Conservation (phyloP, 2,888 invertebrate species). For the Melanargia galathea region DNA sequence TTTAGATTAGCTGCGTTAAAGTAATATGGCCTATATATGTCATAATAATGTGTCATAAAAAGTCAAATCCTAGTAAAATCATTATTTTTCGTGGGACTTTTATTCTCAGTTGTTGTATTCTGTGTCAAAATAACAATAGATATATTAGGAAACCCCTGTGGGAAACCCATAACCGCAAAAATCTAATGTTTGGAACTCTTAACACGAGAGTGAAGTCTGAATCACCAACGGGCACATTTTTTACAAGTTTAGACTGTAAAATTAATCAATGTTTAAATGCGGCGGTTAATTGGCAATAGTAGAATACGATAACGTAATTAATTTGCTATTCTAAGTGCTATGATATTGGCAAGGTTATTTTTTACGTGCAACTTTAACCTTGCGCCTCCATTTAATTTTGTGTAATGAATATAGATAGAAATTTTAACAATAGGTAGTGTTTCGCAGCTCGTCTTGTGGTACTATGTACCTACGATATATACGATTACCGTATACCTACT, state of each 20-base stretch:
- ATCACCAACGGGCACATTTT: slow-evolving; percentile 3
- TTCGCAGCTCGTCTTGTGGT: no score
- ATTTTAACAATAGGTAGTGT: neutral
- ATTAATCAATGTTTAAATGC: slow-evolving; percentile 24
- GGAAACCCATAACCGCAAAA: neutral
- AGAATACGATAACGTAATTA: slow-evolving; percentile 28
- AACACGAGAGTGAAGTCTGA: neutral
- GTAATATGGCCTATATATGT: no score
- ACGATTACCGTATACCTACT: no score
- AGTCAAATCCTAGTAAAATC: no score
- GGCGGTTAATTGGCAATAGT: slow-evolving; percentile 29
- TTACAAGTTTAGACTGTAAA: slow-evolving; percentile 14
- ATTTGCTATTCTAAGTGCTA: slow-evolving; percentile 33
- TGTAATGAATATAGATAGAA: slow-evolving; percentile 1
- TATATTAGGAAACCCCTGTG: no score
- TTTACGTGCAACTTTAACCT: slow-evolving; percentile 50
- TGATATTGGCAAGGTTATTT: slow-evolving; percentile 38
- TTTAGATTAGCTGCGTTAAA: no score
- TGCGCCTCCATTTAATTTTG: slow-evolving; percentile 35
- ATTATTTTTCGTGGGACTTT: no score
- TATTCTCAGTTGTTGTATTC: no score
- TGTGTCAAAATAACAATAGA: no score
- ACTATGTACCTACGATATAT: no score
- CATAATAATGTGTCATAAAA: no score
- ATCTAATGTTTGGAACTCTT: neutral